phyloP scores from a whole-genome alignment of 2,888 invertebrate genomes.

The Microctonus hyperodae region DNA sequence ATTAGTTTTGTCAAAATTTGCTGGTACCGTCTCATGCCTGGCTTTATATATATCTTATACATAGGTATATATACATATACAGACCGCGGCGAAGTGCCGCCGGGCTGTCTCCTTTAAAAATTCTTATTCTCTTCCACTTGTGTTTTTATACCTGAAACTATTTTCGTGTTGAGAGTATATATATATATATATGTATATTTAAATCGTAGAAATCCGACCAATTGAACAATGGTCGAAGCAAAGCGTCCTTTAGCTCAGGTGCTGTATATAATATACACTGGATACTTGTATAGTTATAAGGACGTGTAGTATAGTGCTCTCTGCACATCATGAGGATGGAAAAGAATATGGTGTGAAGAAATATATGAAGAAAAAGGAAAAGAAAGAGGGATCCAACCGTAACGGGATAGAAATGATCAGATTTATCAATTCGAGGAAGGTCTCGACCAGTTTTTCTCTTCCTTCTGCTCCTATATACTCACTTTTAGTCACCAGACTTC shows the following conservation, averaged over 20 bases:
- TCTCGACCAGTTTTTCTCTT: background rate
- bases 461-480: no score
- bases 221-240: background rate
- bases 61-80: no score
- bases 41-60: background rate
- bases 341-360: background rate
- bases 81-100: no score
- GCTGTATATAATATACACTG: no score
- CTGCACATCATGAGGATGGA: background rate
- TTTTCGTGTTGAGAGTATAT: background rate
- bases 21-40: slow-evolving; percentile 43
- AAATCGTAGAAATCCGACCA: background rate
- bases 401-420: slow-evolving; percentile 18
- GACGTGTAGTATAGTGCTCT: no score
- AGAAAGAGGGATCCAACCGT: slow-evolving; percentile 2
- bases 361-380: background rate
- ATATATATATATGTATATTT: background rate
- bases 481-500: background rate
- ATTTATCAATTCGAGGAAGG: slow-evolving; percentile 12
- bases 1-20: slow-evolving; percentile 54
- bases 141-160: background rate
- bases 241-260: no score
- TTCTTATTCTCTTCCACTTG: background rate
- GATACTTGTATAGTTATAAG: no score
- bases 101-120: background rate